Evolutionary conservation across 2,113 vertebrate genomes (phyloP), one percentile per base, ranked within the genome.

Genomic region (Tupaia chinensis): DNA sequence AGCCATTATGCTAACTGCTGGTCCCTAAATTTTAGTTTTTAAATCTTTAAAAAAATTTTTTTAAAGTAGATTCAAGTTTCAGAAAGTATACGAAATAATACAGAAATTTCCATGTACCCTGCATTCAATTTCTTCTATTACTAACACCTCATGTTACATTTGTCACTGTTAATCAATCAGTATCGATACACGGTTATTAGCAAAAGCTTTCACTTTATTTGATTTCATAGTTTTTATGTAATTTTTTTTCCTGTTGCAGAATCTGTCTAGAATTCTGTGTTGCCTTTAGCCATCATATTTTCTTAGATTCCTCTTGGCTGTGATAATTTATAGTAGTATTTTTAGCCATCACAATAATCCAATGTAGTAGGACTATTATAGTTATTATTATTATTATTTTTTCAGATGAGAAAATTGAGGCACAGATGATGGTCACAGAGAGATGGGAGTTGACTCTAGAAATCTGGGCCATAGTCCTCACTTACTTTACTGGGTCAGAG

Each of bases 1-100:
- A 44, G 44, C 44, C 44, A 44, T 44, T 44, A 44, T 44, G 44
- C 44, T 44, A 44, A 44, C 44, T 44, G 44, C 44, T 44, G 44
- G 44, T 44, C 44, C 44, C 25, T 83, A 70, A 77, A 32, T 87
- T 91, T 93, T 96, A 53, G 16, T 53, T 68, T 66, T 93, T 74
- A 70, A 87, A 63, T 83, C 61, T 66, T 93, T 74, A 70, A 87
- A 63, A 78, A 86, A 89, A 89, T 90, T 74, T 78, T 91, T 95
- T 87, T 53, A 93, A 9, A 72, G 27, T 96, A 82, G 54, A 86
- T 84, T 94, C 93, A 83, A 34, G 86, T 65, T 63, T 72, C 9
- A 80, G 72, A 92, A 90, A 74, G 69, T 4, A 91, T 94, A 13
- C 3, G 58, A 92, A 93, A 29, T 60, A 94, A 22, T 44, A 76